Base-by-base conservation (phyloP, 2,888 invertebrate species). In the Eupithecia insigniata region DNA sequence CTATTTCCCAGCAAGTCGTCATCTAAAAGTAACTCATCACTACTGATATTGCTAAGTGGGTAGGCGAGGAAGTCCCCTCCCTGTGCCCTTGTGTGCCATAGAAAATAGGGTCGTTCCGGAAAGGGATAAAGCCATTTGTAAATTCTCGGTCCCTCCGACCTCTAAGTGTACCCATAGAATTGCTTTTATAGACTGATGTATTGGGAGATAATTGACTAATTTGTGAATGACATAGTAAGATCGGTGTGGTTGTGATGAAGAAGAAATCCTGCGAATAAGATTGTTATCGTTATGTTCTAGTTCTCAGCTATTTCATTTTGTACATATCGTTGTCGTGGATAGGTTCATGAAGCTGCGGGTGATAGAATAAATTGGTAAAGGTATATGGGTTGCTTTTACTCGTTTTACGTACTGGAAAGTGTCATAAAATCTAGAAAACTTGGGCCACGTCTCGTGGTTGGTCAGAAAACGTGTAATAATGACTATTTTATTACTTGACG, bases 81-180 rank as follows among this genome's bases (percentile, higher is more conserved):
- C 68, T 64, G 12, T 30, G 71, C 69, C 67, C 69, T 69, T 74
- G 70, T 60, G 74, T 36, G 58, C 67, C 46, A 46, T 58, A 39
- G 36, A 28, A 64, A 66, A 69, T 67, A 70, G 77, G 72, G 75
- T 67, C 66, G 71, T 67, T 46, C 64, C 58, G 67, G 71, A 75
- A 73, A 75, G 75, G 75, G 74, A 71, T 76, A 51, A 75, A 79
- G 62, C 76, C 72, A 73, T 76, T 79, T 76, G 75, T 73, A 70
- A 65, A 65, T 60, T 60, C 60, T 60, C 60, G 30, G 60, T 60
- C 55, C 55, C 55, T 30, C 60, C 60, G 8, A 60, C 28, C 60
- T 60, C 30, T 73, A 66, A 67, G 65, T 67, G 58, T 66, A 74
- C 39, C 55, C 30, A 69, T 39, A 62, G 64, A 74, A 74, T 74